Percentiles rank a stretch among this genome's conserved stretches.
Conservation (phyloP, 2,113 vertebrate genomes). For the Petroica traversi region DNA sequence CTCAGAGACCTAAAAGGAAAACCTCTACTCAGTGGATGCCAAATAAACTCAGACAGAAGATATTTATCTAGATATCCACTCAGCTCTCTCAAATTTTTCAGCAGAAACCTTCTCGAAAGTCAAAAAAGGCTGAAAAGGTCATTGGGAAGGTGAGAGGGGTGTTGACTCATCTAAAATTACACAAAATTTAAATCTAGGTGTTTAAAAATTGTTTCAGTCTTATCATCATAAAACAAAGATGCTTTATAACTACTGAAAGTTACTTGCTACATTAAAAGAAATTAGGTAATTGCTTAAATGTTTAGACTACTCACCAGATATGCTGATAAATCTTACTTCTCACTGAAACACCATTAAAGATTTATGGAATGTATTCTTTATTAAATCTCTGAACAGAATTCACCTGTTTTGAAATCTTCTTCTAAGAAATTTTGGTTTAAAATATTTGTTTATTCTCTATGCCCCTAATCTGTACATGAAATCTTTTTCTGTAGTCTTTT, state of each 20-base stretch:
- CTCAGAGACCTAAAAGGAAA: background rate
- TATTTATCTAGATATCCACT: background rate
- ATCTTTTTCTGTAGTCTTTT: background rate
- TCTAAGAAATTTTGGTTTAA: background rate
- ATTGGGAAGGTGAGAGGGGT: rapidly evolving
- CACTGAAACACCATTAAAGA: background rate
- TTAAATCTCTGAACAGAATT: background rate
- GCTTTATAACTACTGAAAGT: background rate
- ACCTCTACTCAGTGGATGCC: background rate
- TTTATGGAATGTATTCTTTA: background rate
- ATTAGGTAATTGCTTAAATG: background rate
- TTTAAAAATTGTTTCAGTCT: background rate
- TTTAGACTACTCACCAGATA: background rate
- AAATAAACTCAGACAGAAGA: background rate
- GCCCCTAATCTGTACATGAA: background rate
- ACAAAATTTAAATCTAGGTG: background rate
- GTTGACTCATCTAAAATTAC: background rate
- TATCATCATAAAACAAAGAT: background rate
- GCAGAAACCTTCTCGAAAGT: background rate
- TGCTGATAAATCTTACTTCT: background rate
- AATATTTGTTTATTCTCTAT: background rate
- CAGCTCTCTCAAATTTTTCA: background rate
- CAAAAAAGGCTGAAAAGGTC: background rate
- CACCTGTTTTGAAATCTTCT: background rate
- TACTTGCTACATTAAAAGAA: background rate